Base-by-base conservation (phyloP, 2,888 invertebrate species). In the Patella caerulea region DNA sequence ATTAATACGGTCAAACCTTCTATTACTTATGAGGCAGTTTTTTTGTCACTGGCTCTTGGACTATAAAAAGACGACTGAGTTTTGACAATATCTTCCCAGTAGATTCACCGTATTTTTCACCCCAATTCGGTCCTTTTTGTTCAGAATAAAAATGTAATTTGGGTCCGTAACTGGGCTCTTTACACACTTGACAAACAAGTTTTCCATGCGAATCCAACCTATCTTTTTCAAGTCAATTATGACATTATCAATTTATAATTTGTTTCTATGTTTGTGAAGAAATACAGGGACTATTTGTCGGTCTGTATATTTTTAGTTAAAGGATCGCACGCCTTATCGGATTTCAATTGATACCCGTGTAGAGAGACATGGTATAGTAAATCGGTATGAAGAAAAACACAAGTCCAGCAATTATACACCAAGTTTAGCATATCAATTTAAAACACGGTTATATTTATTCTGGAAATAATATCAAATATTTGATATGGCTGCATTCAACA, bases 231-330 rank as follows among this genome's bases (percentile, higher is more conserved):
- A 65, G 65, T 65, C 65, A 65, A 65, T 65, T 65, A 65, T 24
- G 24, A 65, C 24, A 65, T 65, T 65, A 65, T 65, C 19, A 65
- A 24, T 24, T 65, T 65, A 65, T 65, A 65, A 65, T 65, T 65
- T 65, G 65, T 65, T 65, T 65, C 65, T 65, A 24, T 65, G 11
- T 45, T 45, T 45, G 45, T 45, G 45, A 45, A 9, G 45, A 45
- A 45, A 45, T 45, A 45, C 45, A 7, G 5, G 45, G 45, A 45
- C 45, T 45, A 45, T 45, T 45, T 45, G 45, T 45, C 45, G 45
- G 45, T 45, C 45, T 45, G 45, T 45, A 19, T 65, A 19, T 65
- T 24, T 65, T 65, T 65, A 24, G 65, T 65, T 65, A 24, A 24
- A 24, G 24, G 24, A 65, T 65, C 19, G 19, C 3, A 65, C 65